Base-by-base conservation (phyloP, 2,113 vertebrate species). In the Telmatochromis sp. region DNA sequence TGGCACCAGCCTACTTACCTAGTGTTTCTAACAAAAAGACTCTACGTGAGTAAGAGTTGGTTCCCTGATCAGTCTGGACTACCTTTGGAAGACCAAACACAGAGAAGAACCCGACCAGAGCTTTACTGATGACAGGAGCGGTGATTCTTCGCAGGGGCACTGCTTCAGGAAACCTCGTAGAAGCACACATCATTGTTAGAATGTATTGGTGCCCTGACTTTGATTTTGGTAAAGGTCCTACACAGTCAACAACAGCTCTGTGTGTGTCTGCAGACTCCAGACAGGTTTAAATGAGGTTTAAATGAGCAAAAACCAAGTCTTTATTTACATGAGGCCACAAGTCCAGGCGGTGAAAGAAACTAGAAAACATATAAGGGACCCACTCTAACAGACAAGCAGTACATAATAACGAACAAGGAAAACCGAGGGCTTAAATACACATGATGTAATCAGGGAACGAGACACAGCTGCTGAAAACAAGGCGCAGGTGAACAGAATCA, bases 391-490 rank as follows among this genome's bases (percentile, higher is more conserved):
- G 58, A 35, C 31, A 63, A 63, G 17, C 17, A 63, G 58, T n/a
- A 63, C 6, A 35, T 63, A 35, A 7, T 19, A 63, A 12, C 1
- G 0, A 35, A 2, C 9, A 63, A n/a, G 31, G 31, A 12, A 63
- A 63, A 63, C 9, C 1, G 31, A 7, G 31, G 58, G 17, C 4
- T 63, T 63, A 63, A 63, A 63, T 35, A 63, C 31, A 35, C 58
- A 35, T 63, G 58, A 63, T 35, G 17, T 2, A 63, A 63, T 35
- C 17, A 0, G 58, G 31, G 17, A n/a, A 63, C 6, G 6, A 63
- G 58, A 63, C 58, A 35, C 58, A 63, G 58, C 58, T 63, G 58
- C 58, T 63, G 4, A 63, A 63, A 63, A 63, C 58, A 63, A 63
- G 58, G 58, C 3, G 4, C 31, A 63, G 31, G 58, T 35, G 17